Evolutionary conservation across 2,113 vertebrate species (phyloP).

Genomic region (Alectura lathami): DNA sequence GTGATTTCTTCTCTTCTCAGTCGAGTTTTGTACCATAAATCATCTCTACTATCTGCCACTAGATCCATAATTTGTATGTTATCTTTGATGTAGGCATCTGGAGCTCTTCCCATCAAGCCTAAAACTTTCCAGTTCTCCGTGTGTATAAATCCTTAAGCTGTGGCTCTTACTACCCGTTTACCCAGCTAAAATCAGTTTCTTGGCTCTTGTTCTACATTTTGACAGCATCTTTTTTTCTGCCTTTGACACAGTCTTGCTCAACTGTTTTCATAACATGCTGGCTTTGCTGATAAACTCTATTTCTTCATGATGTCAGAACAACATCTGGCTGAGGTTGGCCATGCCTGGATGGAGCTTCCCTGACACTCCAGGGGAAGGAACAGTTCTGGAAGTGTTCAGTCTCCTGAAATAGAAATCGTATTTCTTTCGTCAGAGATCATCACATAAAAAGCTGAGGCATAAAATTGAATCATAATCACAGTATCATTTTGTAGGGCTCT

Average conservation of each 20-base stretch:
- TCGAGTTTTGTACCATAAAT: background rate
- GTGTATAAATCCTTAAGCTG: background rate
- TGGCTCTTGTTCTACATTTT: background rate
- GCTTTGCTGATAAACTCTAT: background rate
- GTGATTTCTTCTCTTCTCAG: background rate
- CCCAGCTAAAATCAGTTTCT: constrained; percentile 1
- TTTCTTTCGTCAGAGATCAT: background rate
- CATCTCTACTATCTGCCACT: background rate
- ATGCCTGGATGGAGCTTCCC: background rate
- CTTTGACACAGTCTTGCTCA: constrained; percentile 60
- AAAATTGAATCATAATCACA: background rate
- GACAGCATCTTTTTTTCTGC: constrained; percentile 29
- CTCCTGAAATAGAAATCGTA: background rate
- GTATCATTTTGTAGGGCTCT: background rate
- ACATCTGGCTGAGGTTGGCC: background rate
- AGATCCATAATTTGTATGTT: background rate
- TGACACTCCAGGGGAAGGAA: background rate
- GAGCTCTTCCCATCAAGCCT: background rate
- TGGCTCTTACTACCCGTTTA: background rate
- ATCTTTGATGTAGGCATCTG: background rate
- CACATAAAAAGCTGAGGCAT: background rate
- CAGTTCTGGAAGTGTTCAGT: background rate
- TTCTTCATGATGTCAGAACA: background rate
- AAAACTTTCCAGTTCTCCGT: background rate
- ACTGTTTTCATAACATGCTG: background rate